A percentile compares a stretch with the other conserved stretches of the same genome.
These are phyloP conservation scores for Gryon sp. DNA, from an alignment of 1,140 invertebrate species.

Conservation along the genomic window DNA sequence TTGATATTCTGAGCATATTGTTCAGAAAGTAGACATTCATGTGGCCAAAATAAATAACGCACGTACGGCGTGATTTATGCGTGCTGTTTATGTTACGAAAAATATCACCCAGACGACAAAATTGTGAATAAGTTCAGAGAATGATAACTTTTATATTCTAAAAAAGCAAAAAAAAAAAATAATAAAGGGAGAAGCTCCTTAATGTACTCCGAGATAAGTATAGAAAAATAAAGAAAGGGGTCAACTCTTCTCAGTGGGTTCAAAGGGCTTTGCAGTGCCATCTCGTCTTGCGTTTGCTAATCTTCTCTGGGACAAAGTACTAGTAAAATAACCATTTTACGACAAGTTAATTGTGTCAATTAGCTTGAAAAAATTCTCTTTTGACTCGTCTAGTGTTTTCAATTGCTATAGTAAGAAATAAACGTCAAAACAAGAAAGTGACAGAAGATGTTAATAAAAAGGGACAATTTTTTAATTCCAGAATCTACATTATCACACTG, in stretches of 20 bases:
- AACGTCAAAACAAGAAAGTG: too few species aligned
- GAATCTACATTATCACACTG: too few species aligned
- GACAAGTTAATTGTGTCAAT: conserved; percentile 42
- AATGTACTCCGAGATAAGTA: background rate
- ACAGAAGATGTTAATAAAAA: too few species aligned
- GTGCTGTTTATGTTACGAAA: background rate
- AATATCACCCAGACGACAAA: background rate
- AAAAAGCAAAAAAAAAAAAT: too few species aligned
- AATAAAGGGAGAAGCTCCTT: conserved; percentile 17
- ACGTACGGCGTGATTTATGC: conserved; percentile 10
- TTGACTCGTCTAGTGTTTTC: too few species aligned
- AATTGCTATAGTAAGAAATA: too few species aligned
- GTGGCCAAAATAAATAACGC: background rate
- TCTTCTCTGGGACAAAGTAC: conserved; percentile 5
- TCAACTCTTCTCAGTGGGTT: conserved; percentile 41
- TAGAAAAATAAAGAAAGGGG: conserved; percentile 41
- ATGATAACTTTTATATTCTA: conserved; percentile 26
- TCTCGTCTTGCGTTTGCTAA: conserved; percentile 31
- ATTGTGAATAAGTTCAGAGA: conserved; percentile 6
- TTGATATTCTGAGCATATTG: conserved; percentile 2
- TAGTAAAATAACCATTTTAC: background rate
- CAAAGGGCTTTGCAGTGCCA: conserved; percentile 27
- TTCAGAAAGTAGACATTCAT: conserved; percentile 5
- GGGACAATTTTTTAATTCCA: too few species aligned
- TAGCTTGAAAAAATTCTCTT: background rate